These are phyloP conservation scores for Anguilla marmorata DNA, from an alignment of 2,797 vertebrate genomes.

Conservation along the genomic window DNA sequence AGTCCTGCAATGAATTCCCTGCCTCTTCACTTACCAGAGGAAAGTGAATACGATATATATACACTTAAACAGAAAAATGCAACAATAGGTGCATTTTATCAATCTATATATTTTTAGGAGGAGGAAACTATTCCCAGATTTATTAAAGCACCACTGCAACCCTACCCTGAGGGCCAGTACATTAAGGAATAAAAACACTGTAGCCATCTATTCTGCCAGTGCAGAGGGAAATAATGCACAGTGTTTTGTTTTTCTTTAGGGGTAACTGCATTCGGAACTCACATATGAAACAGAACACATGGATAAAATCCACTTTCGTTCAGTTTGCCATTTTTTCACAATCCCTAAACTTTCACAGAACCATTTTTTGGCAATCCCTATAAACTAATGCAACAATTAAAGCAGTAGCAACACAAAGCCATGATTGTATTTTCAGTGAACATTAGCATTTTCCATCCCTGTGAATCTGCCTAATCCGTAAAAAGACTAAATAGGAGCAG, in stretches of 20 bases:
- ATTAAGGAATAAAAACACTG: not conserved
- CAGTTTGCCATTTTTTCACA: not conserved
- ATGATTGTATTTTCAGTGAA: not conserved
- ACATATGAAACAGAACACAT: not conserved
- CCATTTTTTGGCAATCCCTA: not conserved
- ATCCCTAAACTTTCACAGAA: not conserved
- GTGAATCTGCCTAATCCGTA: not conserved
- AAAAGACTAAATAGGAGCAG: not conserved
- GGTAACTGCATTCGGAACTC: not conserved
- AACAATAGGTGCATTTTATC: too few species aligned
- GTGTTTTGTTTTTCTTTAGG: conserved; percentile 3
- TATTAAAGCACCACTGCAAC: too few species aligned
- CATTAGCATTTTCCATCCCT: not conserved
- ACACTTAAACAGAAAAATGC: too few species aligned
- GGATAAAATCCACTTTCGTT: not conserved
- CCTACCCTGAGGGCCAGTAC: too few species aligned
- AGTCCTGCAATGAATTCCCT: too few species aligned
- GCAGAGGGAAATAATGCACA: not conserved
- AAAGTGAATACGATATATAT: too few species aligned
- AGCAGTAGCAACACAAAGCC: not conserved
- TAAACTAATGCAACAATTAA: not conserved
- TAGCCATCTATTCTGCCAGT: not conserved
- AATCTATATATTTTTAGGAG: too few species aligned
- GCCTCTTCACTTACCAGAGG: too few species aligned
- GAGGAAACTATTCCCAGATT: too few species aligned